phyloP scores from a whole-genome alignment of 1,140 invertebrate species.

The Rhagoletis zephyria region DNA sequence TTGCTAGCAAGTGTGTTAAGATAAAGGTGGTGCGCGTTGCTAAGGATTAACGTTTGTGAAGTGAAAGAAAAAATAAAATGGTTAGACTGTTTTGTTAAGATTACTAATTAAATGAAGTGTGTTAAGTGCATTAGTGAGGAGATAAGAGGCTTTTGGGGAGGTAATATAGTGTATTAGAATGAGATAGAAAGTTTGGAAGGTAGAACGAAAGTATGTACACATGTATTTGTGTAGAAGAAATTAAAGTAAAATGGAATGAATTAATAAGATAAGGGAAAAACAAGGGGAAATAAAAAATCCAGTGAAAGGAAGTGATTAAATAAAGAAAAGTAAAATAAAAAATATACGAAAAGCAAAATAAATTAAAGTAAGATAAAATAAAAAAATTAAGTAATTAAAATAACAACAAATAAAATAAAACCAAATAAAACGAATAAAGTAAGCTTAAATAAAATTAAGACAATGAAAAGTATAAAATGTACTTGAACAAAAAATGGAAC shows the following conservation, averaged over 20 bases:
- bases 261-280: not conserved
- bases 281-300: not conserved
- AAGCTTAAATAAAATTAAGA: no score
- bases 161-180: not conserved
- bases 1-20: conserved; percentile 23
- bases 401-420: not conserved
- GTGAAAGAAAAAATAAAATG: conserved; percentile 1
- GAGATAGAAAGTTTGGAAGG: not conserved
- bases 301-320: not conserved
- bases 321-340: no score
- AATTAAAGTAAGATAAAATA: not conserved
- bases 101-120: conserved; percentile 19
- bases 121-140: not conserved
- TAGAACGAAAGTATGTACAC: not conserved
- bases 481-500: no score
- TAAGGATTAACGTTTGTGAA: not conserved
- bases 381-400: not conserved
- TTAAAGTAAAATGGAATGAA: not conserved
- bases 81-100: conserved; percentile 4
- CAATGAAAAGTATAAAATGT: not conserved
- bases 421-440: not conserved
- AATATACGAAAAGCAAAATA: not conserved
- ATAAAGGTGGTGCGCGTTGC: conserved; percentile 7
- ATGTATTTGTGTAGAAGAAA: not conserved
- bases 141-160: not conserved